Conservation (phyloP, 64 coral and sea anemone species). For the Stylophora pistillata region DNA sequence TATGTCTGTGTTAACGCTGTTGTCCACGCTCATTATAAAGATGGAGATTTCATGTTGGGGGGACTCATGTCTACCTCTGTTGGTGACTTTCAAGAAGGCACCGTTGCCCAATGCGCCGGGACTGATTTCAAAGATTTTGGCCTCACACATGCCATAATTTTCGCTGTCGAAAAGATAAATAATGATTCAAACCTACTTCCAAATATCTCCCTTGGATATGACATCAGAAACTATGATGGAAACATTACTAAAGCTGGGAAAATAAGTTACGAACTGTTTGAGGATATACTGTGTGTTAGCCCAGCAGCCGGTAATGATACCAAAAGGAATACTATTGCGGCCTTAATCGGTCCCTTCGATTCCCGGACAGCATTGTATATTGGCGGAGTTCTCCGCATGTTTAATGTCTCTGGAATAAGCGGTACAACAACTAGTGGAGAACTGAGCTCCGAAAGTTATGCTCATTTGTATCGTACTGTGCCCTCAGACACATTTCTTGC, state of each 20-base stretch:
- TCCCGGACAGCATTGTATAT: background rate
- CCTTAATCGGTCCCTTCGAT: background rate
- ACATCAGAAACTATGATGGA: background rate
- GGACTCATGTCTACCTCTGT: too few relatives aligned
- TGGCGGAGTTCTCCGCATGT: background rate
- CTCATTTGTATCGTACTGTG: slow-evolving; percentile 58
- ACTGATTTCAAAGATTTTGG: background rate
- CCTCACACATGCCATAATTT: background rate
- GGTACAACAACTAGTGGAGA: background rate
- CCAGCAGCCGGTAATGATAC: background rate
- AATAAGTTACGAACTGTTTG: background rate
- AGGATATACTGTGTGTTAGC: background rate
- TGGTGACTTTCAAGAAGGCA: too few relatives aligned
- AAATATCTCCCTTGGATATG: background rate
- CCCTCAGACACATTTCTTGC: slow-evolving; percentile 53
- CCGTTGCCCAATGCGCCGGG: background rate
- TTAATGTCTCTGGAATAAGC: background rate
- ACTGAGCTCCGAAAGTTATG: background rate
- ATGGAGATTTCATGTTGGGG: slow-evolving; percentile 17
- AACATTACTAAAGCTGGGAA: background rate
- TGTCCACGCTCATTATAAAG: background rate
- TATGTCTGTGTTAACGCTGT: too few relatives aligned
- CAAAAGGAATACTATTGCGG: background rate
- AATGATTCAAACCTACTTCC: background rate
- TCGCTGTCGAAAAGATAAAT: background rate